Evolutionary conservation across 2,888 invertebrate genomes (phyloP).

Genomic region (Trachelus troglodyta): DNA sequence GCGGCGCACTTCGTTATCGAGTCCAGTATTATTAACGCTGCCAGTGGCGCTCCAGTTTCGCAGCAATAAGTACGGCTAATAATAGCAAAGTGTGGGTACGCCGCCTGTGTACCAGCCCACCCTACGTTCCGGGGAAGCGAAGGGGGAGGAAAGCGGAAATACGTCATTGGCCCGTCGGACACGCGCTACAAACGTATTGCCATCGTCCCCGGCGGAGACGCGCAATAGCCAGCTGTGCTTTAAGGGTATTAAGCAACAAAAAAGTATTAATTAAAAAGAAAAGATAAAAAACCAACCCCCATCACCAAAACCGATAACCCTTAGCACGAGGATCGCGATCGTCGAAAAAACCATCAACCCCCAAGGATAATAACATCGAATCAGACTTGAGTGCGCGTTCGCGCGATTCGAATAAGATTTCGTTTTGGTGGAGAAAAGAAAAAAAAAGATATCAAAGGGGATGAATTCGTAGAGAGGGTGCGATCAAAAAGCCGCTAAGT

Average conservation of each 20-base stretch:
- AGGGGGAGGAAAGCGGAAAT: slow-evolving; percentile 18
- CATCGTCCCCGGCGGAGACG: slow-evolving; percentile 10
- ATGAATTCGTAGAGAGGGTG: no score
- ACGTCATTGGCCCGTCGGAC: slow-evolving; percentile 22
- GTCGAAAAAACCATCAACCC: slow-evolving; percentile 1
- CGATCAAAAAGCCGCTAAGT: no score
- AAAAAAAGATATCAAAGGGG: no score
- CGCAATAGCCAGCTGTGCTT: slow-evolving; percentile 11
- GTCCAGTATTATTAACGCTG: slow-evolving; percentile 15
- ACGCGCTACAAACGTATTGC: slow-evolving; percentile 17
- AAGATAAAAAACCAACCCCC: neutral
- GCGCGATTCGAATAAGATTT: no score
- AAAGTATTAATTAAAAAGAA: neutral
- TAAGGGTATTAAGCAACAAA: neutral
- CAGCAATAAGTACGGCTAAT: slow-evolving; percentile 9
- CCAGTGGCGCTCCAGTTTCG: slow-evolving; percentile 19
- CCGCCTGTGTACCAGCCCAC: no score
- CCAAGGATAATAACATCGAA: no score
- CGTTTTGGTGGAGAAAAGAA: no score
- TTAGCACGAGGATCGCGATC: slow-evolving; percentile 14
- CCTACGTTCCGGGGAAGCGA: no score
- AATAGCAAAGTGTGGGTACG: no score
- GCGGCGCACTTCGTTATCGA: slow-evolving; percentile 13
- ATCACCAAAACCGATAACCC: neutral
- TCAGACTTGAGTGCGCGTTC: no score